Conservation (phyloP, 2,797 vertebrate species). For the Diplodus sargus region DNA sequence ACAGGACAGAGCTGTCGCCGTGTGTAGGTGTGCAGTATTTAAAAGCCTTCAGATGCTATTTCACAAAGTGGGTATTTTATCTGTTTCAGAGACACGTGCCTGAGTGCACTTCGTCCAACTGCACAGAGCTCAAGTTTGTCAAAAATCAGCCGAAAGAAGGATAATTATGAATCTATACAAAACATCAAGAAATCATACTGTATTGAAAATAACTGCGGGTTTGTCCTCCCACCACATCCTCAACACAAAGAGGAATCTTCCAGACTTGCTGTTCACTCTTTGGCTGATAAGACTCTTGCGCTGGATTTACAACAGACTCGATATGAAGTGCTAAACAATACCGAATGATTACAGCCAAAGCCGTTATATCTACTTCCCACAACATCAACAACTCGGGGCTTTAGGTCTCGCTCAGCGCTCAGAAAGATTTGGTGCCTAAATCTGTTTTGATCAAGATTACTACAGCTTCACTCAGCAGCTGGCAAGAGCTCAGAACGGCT, state of each 20-base stretch:
- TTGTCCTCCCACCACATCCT: slow-evolving; percentile 17
- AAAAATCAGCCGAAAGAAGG: slow-evolving; percentile 8
- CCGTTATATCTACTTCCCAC: slow-evolving; percentile 46
- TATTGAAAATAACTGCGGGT: background rate
- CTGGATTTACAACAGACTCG: slow-evolving; percentile 47
- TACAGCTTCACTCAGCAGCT: slow-evolving; percentile 4
- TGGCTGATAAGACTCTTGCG: slow-evolving; percentile 33
- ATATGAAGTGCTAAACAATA: slow-evolving; percentile 53
- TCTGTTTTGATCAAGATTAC: slow-evolving; percentile 54
- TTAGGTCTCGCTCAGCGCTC: slow-evolving; percentile 40
- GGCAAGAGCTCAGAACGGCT: slow-evolving; percentile 41
- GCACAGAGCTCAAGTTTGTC: background rate
- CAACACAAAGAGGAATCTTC: slow-evolving; percentile 19
- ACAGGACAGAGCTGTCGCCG: slow-evolving; percentile 16
- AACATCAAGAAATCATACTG: background rate
- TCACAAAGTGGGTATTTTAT: slow-evolving; percentile 16
- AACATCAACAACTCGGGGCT: slow-evolving; percentile 51
- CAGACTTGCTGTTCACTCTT: slow-evolving; percentile 16
- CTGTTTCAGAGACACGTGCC: background rate
- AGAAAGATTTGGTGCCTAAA: slow-evolving; percentile 57
- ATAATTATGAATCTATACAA: background rate
- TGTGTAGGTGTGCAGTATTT: slow-evolving; percentile 33
- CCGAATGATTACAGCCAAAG: slow-evolving; percentile 54
- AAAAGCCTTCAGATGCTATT: slow-evolving; percentile 18
- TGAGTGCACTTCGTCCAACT: slow-evolving; percentile 1